Evolutionary conservation across 2,113 vertebrate species (phyloP).

Genomic region (Arenaria interpres): DNA sequence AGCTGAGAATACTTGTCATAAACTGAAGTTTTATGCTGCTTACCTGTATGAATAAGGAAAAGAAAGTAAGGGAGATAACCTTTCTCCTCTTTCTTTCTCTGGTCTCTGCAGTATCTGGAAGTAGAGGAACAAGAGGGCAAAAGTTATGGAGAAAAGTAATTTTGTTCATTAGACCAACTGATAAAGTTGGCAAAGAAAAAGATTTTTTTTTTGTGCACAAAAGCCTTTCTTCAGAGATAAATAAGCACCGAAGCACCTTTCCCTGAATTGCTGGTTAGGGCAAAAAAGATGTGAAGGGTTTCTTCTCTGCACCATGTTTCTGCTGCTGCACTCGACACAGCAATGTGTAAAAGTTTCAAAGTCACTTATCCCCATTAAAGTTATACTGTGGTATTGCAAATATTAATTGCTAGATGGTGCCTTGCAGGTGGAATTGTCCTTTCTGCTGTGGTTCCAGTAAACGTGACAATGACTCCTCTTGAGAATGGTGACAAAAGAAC

Average conservation of each 20-base stretch:
- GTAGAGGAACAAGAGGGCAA: not conserved
- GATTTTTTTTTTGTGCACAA: not conserved
- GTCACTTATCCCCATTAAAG: not conserved
- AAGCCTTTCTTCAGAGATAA: not conserved
- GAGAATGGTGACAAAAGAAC: not conserved
- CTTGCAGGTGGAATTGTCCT: not conserved
- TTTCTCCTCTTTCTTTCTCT: not conserved
- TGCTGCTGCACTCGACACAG: not conserved
- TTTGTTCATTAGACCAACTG: not conserved
- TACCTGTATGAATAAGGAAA: not conserved
- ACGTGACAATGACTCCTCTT: not conserved
- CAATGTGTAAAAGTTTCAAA: not conserved
- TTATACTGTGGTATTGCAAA: not conserved
- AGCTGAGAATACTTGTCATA: not conserved
- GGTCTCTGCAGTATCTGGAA: not conserved
- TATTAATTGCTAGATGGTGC: not conserved
- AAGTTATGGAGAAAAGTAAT: not conserved
- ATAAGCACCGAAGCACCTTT: not conserved
- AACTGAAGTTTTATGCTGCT: not conserved
- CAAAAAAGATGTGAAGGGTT: not conserved
- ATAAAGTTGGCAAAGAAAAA: not conserved
- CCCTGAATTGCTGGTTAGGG: not conserved
- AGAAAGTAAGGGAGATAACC: not conserved
- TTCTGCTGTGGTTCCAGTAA: not conserved
- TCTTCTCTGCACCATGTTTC: not conserved